phyloP scores from a whole-genome alignment of 35 echinoderm and acorn worm genomes.

The Patiria miniata region DNA sequence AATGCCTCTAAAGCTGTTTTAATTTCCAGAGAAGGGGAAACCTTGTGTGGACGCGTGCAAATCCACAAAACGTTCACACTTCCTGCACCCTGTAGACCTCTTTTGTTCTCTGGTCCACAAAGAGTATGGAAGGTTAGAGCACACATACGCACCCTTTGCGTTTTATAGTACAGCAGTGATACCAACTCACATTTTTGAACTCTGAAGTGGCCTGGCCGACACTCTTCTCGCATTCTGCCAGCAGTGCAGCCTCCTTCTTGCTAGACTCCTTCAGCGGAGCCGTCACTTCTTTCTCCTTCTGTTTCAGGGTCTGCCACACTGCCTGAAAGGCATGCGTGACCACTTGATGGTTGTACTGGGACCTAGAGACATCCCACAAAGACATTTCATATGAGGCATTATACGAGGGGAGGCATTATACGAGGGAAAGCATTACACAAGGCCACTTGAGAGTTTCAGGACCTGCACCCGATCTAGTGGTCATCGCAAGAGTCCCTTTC shows the following conservation, averaged over 20 bases:
- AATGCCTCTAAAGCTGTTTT: no score
- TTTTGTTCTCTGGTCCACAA: no score
- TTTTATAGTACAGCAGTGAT: no score
- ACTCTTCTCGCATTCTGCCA: conserved; percentile 31
- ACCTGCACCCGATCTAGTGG: no score
- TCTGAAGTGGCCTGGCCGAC: background rate
- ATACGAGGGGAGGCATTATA: background rate
- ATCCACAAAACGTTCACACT: no score
- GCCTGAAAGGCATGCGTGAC: conserved; percentile 39
- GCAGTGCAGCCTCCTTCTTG: background rate
- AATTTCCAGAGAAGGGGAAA: no score
- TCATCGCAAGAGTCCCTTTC: no score
- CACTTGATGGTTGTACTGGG: conserved; percentile 35
- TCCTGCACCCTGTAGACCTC: no score
- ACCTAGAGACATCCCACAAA: background rate
- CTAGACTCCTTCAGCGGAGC: conserved; percentile 14
- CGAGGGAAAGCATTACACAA: background rate
- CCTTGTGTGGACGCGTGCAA: no score
- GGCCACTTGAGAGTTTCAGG: background rate
- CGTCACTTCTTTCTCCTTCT: conserved; percentile 49
- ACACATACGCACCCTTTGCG: no score
- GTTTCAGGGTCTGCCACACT: conserved; percentile 50
- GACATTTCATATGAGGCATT: background rate
- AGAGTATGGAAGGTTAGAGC: no score
- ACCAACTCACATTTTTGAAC: conserved; percentile 24